A percentile compares a stretch with the other conserved stretches of the same genome.
phyloP scores from a whole-genome alignment of 2,888 invertebrate species.

The Drosophila helvetica region DNA sequence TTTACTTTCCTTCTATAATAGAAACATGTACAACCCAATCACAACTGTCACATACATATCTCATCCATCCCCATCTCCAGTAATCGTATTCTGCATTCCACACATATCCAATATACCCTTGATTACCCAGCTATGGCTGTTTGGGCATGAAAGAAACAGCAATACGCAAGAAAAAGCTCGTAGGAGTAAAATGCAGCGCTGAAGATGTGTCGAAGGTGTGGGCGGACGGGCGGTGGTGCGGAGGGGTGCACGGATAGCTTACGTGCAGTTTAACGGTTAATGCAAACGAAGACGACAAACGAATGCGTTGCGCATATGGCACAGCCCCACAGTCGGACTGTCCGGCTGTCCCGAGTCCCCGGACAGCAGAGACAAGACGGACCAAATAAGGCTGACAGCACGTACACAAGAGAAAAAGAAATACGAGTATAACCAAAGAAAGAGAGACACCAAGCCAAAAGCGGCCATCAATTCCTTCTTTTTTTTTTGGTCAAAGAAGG shows the following conservation, averaged over 20 bases:
- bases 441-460: constrained; percentile 55
- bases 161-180: constrained; percentile 67
- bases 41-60: background rate
- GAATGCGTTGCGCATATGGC: constrained; percentile 72
- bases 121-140: constrained; percentile 9
- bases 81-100: background rate
- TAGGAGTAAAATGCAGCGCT: constrained; percentile 70
- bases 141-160: background rate
- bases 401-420: constrained; percentile 47
- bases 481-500: constrained; percentile 72
- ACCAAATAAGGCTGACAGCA: constrained; percentile 71
- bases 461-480: constrained; percentile 61
- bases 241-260: constrained; percentile 36
- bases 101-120: constrained; percentile 15
- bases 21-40: no score
- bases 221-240: constrained; percentile 45
- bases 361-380: constrained; percentile 38
- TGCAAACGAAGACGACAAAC: constrained; percentile 64
- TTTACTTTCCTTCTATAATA: no score
- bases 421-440: constrained; percentile 28
- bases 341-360: background rate
- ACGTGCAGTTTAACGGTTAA: constrained; percentile 79
- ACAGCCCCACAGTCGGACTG: constrained; percentile 43
- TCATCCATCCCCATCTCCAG: background rate
- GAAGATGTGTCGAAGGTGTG: constrained; percentile 77